These are phyloP conservation scores for Pharmacophagus antenor DNA, from an alignment of 2,888 invertebrate species.

Conservation along the genomic window DNA sequence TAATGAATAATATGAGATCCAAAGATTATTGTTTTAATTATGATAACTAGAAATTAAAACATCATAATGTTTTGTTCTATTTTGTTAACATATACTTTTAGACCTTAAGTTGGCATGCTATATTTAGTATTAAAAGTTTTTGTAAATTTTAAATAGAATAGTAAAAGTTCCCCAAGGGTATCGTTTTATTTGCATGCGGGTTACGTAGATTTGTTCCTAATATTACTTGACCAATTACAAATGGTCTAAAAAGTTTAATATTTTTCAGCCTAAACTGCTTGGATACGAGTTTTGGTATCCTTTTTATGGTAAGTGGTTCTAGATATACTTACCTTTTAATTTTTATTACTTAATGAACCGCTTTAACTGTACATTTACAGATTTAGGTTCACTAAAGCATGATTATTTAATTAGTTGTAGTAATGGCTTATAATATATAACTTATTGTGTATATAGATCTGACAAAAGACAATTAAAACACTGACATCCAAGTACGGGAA, in stretches of 20 bases:
- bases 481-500: slow-evolving; percentile 1
- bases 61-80: not conserved
- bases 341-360: slow-evolving; percentile 48
- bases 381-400: slow-evolving; percentile 28
- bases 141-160: slow-evolving; percentile 13
- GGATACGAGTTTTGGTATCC: slow-evolving; percentile 75
- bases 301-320: slow-evolving; percentile 78
- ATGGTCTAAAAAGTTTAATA: slow-evolving; percentile 70
- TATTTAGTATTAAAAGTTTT: slow-evolving; percentile 8
- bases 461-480: slow-evolving; percentile 7
- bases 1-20: slow-evolving; percentile 15
- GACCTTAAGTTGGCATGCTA: slow-evolving; percentile 3
- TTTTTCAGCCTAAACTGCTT: slow-evolving; percentile 77
- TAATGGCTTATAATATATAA: slow-evolving; percentile 28
- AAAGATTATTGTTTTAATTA: slow-evolving; percentile 29
- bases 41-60: not conserved
- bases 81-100: not conserved
- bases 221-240: slow-evolving; percentile 38
- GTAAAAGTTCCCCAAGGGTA: slow-evolving; percentile 17
- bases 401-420: slow-evolving; percentile 10
- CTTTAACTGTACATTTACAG: slow-evolving; percentile 33
- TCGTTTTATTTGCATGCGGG: slow-evolving; percentile 37
- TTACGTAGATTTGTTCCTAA: slow-evolving; percentile 34
- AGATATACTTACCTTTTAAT: slow-evolving; percentile 65
- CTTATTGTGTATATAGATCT: slow-evolving; percentile 4